phyloP scores from a whole-genome alignment of 2,888 invertebrate genomes.

The Xestobium rufovillosum region DNA sequence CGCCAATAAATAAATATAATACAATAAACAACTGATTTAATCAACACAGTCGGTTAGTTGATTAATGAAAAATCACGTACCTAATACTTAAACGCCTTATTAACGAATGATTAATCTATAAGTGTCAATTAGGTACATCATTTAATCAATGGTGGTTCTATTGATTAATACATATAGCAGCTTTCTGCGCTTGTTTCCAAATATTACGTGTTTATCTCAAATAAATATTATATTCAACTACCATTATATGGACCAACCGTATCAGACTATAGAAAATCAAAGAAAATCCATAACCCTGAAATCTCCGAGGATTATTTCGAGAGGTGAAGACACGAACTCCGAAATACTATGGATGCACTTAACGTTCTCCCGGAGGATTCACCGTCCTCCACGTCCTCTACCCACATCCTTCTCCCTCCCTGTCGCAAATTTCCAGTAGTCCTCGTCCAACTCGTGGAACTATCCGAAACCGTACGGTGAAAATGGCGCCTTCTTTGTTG shows the following conservation, averaged over 20 bases:
- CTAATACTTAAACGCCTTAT: not conserved
- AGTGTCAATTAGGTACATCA: too few relatives aligned
- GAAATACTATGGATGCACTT: slow-evolving; percentile 23
- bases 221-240: slow-evolving; percentile 10
- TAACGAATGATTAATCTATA: slow-evolving; percentile 4
- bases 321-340: slow-evolving; percentile 21
- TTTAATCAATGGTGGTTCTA: too few relatives aligned
- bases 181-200: too few relatives aligned
- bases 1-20: too few relatives aligned
- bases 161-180: too few relatives aligned
- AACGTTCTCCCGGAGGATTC: slow-evolving; percentile 22
- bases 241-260: too few relatives aligned
- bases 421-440: slow-evolving; percentile 8
- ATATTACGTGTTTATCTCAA: slow-evolving; percentile 8
- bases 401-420: slow-evolving; percentile 16
- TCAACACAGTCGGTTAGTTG: too few relatives aligned
- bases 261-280: slow-evolving; percentile 23
- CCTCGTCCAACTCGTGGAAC: too few relatives aligned
- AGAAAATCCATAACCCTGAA: slow-evolving; percentile 17
- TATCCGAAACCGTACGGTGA: slow-evolving; percentile 29
- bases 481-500: slow-evolving; percentile 43
- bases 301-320: slow-evolving; percentile 20
- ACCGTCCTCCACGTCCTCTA: slow-evolving; percentile 14
- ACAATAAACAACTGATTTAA: too few relatives aligned
- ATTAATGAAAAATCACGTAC: not conserved